A percentile compares a stretch with the other conserved stretches of the same genome.
phyloP scores from a whole-genome alignment of 2,113 vertebrate genomes.

The Hemiscyllium ocellatum region DNA sequence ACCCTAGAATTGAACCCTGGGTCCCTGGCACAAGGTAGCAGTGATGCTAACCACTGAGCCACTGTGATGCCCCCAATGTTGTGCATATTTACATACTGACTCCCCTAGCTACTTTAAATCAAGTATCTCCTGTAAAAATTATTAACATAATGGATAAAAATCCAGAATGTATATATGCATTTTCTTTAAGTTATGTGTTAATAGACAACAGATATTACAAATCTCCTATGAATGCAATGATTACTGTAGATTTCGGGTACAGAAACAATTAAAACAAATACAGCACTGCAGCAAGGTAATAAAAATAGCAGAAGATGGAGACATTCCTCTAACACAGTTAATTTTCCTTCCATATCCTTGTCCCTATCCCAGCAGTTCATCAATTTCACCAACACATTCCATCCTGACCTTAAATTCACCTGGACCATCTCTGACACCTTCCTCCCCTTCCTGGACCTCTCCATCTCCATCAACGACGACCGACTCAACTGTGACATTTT shows the following conservation, averaged over 20 bases:
- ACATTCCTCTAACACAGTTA: not conserved
- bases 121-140: not conserved
- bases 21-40: too few relatives aligned
- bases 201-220: not conserved
- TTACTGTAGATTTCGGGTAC: not conserved
- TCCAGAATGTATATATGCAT: not conserved
- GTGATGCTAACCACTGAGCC: too few relatives aligned
- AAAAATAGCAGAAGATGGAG: not conserved
- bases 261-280: not conserved
- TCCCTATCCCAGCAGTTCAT: not conserved
- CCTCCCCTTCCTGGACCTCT: too few relatives aligned
- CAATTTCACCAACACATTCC: too few relatives aligned
- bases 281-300: not conserved
- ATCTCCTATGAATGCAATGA: not conserved
- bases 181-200: not conserved
- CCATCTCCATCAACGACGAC: too few relatives aligned
- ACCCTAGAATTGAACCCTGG: too few relatives aligned
- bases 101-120: not conserved
- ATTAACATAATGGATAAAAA: not conserved
- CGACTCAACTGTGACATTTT: too few relatives aligned
- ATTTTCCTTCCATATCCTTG: not conserved
- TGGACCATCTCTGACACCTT: too few relatives aligned
- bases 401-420: too few relatives aligned
- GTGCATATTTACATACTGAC: not conserved
- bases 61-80: too few relatives aligned